Conservation (phyloP, 2,888 invertebrate species). For the Athalia cordata region DNA sequence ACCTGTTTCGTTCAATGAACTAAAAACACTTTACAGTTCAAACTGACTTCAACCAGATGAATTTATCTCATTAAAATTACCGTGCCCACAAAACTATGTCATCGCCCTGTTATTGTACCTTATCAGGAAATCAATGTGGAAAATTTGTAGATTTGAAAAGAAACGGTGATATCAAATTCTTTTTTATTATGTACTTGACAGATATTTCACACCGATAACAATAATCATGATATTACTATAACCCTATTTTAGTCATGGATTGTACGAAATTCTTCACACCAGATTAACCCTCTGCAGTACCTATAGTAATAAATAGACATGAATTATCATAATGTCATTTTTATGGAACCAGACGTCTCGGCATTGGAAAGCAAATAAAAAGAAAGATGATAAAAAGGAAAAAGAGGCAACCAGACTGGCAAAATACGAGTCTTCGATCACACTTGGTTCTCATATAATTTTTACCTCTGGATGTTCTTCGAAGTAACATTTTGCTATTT, state of each 20-base stretch:
- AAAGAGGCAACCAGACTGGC: no score
- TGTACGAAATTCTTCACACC: conserved; percentile 5
- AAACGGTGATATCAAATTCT: no score
- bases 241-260: not conserved
- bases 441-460: not conserved
- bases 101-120: no score
- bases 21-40: conserved; percentile 10
- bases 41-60: conserved; percentile 33
- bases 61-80: not conserved
- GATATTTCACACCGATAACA: not conserved
- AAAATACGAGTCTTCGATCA: no score
- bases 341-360: not conserved
- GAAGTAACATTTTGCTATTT: conserved; percentile 63
- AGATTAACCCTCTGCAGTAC: conserved; percentile 28
- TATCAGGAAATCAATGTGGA: no score
- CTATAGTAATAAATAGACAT: not conserved
- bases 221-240: not conserved
- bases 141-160: no score
- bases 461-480: conserved; percentile 61
- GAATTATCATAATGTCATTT: not conserved
- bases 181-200: not conserved
- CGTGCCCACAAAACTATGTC: no score
- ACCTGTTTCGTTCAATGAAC: conserved; percentile 27
- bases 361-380: not conserved
- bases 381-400: not conserved